phyloP scores from a whole-genome alignment of 2,888 invertebrate genomes.

The Dioctria linearis region DNA sequence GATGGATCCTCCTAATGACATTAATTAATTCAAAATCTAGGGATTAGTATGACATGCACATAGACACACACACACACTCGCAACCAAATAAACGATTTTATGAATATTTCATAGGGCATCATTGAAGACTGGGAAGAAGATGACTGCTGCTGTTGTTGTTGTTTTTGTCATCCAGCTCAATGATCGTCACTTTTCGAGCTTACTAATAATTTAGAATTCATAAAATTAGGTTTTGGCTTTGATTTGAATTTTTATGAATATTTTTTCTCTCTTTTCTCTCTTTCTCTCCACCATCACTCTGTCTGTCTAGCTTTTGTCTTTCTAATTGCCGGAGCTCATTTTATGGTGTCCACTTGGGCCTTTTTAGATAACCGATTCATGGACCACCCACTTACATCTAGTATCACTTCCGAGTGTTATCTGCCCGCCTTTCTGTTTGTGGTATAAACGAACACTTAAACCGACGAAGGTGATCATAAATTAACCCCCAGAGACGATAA shows the following conservation, averaged over 20 bases:
- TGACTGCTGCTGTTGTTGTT: constrained; percentile 13
- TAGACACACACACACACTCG: constrained; percentile 17
- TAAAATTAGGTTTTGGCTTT: constrained; percentile 32
- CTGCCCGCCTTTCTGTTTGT: constrained; percentile 33
- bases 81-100: constrained; percentile 7
- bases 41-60: constrained; percentile 14
- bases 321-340: constrained; percentile 20
- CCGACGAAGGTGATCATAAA: constrained; percentile 37
- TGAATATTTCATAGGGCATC: constrained; percentile 43
- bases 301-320: constrained; percentile 9
- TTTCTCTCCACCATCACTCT: background rate
- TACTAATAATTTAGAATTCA: constrained; percentile 44
- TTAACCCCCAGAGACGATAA: constrained; percentile 34
- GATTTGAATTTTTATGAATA: constrained; percentile 27
- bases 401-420: constrained; percentile 19
- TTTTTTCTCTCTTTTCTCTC: background rate
- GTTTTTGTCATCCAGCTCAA: background rate
- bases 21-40: constrained; percentile 47
- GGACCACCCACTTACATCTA: constrained; percentile 34
- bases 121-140: background rate
- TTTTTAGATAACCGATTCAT: constrained; percentile 6
- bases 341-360: constrained; percentile 23
- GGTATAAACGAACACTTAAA: constrained; percentile 46
- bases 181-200: constrained; percentile 23
- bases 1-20: constrained; percentile 14